These are phyloP conservation scores for Thalassophryne amazonica DNA, from an alignment of 2,797 vertebrate species.

Conservation along the genomic window DNA sequence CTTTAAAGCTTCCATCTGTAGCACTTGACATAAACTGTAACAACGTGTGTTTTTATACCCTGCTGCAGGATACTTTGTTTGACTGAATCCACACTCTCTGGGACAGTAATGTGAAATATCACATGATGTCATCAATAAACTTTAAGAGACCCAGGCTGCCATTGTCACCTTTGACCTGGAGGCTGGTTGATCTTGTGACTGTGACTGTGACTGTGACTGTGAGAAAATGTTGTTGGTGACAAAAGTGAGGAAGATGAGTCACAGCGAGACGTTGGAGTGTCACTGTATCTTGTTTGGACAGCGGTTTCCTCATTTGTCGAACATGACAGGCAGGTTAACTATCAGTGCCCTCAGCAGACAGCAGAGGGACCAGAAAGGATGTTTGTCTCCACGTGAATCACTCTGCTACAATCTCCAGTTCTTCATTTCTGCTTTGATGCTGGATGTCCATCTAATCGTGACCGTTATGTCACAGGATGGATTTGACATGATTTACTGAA, in stretches of 20 bases:
- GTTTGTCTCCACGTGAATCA: conserved; percentile 17
- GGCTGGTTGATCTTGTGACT: conserved; percentile 10
- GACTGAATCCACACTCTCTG: too few relatives aligned
- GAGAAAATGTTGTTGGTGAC: conserved; percentile 47
- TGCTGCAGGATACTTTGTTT: too few relatives aligned
- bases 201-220: conserved; percentile 23
- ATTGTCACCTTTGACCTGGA: conserved; percentile 25
- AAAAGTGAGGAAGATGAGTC: conserved; percentile 52
- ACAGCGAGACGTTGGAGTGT: neutral
- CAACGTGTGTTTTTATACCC: too few relatives aligned
- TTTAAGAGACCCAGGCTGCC: neutral
- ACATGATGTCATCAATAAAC: neutral
- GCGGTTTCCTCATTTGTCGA: conserved; percentile 54
- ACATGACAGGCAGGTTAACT: conserved; percentile 34
- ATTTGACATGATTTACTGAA: too few relatives aligned
- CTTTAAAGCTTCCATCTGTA: too few relatives aligned
- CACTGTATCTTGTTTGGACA: conserved; percentile 71
- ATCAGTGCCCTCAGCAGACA: conserved; percentile 21
- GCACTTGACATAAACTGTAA: too few relatives aligned
- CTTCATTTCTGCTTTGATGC: too few relatives aligned
- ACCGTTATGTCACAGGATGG: too few relatives aligned
- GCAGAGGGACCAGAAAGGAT: conserved; percentile 24
- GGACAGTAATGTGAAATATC: neutral
- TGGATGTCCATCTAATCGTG: too few relatives aligned
- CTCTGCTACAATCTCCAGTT: too few relatives aligned